A percentile compares a stretch with the other conserved stretches of the same genome.
These are phyloP conservation scores for Ceraclea dissimilis DNA, from an alignment of 2,888 invertebrate species.

Conservation along the genomic window DNA sequence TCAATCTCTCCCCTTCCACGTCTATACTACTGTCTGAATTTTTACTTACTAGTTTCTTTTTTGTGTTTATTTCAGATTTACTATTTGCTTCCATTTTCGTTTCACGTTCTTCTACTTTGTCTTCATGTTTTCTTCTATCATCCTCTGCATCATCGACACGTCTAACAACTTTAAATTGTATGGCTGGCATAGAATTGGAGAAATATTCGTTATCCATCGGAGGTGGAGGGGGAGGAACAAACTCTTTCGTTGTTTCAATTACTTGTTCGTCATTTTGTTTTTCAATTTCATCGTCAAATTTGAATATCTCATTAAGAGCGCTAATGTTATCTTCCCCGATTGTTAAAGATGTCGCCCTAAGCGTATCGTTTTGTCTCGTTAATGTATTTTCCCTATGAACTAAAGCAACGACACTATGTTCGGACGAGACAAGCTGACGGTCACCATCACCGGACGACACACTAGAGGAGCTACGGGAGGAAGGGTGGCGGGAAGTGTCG, in stretches of 20 bases:
- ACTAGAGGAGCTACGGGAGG: constrained; percentile 35
- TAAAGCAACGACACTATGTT: constrained; percentile 18
- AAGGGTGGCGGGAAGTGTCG: constrained; percentile 1
- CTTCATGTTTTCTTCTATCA: background rate
- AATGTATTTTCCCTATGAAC: constrained; percentile 16
- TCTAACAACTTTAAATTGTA: constrained; percentile 28
- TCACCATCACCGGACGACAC: constrained; percentile 35
- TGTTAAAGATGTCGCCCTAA: background rate
- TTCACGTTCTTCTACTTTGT: background rate
- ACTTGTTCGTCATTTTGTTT: constrained; percentile 31
- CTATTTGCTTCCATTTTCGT: background rate
- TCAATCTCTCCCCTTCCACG: constrained; percentile 23
- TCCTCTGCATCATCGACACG: background rate
- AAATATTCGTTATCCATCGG: constrained; percentile 34
- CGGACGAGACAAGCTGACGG: constrained; percentile 10
- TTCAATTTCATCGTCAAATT: constrained; percentile 35
- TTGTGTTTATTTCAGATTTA: background rate
- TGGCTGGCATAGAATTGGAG: constrained; percentile 2
- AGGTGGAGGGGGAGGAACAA: constrained; percentile 30
- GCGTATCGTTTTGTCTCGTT: background rate
- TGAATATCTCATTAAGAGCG: background rate
- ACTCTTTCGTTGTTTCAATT: background rate
- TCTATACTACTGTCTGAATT: background rate
- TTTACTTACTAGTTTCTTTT: background rate
- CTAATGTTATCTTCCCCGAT: background rate